Evolutionary conservation across 2,888 invertebrate genomes (phyloP).

Genomic region (Dicyrtomina minuta): DNA sequence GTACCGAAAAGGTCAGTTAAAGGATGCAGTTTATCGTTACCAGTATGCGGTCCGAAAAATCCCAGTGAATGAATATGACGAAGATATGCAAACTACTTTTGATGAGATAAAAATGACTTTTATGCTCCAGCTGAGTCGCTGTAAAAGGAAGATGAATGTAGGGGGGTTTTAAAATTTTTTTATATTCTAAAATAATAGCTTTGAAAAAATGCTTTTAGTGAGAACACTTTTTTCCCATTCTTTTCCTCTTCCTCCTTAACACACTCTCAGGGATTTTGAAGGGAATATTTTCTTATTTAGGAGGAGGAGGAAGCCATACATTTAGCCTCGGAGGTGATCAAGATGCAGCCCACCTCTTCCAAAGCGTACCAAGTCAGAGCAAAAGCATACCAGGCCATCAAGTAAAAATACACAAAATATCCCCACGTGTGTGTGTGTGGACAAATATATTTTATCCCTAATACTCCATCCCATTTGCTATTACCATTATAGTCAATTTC

Average conservation of each 20-base stretch:
- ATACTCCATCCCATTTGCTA: neutral
- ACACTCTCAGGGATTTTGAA: neutral
- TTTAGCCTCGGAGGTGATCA: slow-evolving; percentile 81
- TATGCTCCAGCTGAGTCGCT: slow-evolving; percentile 84
- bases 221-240: neutral
- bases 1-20: slow-evolving; percentile 84
- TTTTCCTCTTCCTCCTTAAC: neutral
- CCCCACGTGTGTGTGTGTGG: too few relatives aligned
- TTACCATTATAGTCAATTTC: too few relatives aligned
- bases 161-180: slow-evolving; percentile 58
- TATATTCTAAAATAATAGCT: neutral
- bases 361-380: slow-evolving; percentile 91
- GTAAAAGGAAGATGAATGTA: slow-evolving; percentile 91
- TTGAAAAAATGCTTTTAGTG: slow-evolving; percentile 11
- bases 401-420: slow-evolving; percentile 56
- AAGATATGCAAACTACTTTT: slow-evolving; percentile 66
- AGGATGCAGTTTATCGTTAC: slow-evolving; percentile 92
- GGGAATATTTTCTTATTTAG: slow-evolving; percentile 53
- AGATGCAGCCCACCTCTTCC: slow-evolving; percentile 80
- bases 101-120: slow-evolving; percentile 84
- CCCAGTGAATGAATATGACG: slow-evolving; percentile 63
- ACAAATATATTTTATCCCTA: neutral
- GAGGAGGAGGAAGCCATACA: slow-evolving; percentile 69
- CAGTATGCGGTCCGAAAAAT: slow-evolving; percentile 93
- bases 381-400: slow-evolving; percentile 78